Evolutionary conservation across 2,797 vertebrate species (phyloP).

Genomic region (Sphenopsis melanotis): DNA sequence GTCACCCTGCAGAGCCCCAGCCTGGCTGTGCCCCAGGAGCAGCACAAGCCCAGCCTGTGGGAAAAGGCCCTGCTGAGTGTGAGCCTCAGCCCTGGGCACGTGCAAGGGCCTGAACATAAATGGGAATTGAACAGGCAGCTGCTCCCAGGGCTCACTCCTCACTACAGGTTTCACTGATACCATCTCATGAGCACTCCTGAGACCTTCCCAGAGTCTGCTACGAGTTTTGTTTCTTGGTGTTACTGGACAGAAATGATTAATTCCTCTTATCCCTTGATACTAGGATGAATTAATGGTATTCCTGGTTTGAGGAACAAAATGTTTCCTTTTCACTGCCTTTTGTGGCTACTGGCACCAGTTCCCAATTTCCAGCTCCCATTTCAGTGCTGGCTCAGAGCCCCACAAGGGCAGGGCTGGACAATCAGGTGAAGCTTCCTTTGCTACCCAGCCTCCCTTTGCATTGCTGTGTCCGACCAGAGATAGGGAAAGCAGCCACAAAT

Average conservation of each 20-base stretch:
- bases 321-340: neutral
- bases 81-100: neutral
- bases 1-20: neutral
- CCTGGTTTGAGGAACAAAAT: neutral
- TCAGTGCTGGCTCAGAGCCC: neutral
- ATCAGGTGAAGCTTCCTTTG: neutral
- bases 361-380: neutral
- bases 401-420: neutral
- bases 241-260: neutral
- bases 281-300: neutral
- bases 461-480: neutral
- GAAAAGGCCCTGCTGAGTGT: neutral
- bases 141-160: neutral
- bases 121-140: neutral
- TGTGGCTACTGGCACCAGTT: neutral
- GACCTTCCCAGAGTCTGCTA: neutral
- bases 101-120: neutral
- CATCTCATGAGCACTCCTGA: neutral
- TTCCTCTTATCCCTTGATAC: neutral
- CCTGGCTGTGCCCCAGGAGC: neutral
- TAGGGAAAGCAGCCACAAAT: constrained; percentile 4
- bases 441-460: neutral
- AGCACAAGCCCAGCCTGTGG: neutral
- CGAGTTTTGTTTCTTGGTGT: neutral
- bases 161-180: neutral